Evolutionary conservation across 2,888 invertebrate genomes (phyloP).

Genomic region (Oscheius sp.): DNA sequence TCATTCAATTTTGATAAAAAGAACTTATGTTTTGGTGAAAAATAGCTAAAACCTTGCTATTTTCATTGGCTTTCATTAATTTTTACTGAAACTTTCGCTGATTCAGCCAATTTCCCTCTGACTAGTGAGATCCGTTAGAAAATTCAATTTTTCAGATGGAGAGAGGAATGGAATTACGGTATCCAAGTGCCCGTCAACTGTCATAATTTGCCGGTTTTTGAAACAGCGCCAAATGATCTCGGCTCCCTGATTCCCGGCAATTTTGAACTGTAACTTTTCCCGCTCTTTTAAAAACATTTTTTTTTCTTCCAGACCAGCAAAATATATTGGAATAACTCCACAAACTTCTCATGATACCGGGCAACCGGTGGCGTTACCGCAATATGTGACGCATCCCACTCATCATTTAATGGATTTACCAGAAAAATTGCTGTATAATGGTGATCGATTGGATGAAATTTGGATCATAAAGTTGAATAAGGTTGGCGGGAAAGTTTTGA

Average conservation of each 20-base stretch:
- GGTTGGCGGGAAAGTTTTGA: neutral
- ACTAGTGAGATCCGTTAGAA: neutral
- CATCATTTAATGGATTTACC: constrained; percentile 15
- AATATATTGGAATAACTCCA: constrained; percentile 31
- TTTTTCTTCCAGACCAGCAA: constrained; percentile 17
- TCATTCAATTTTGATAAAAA: no score
- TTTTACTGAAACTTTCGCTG: no score
- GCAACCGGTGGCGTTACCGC: neutral
- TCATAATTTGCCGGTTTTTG: constrained; percentile 39
- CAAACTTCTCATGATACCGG: constrained; percentile 9
- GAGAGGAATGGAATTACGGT: constrained; percentile 61
- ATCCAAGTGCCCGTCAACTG: constrained; percentile 56
- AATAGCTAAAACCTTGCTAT: no score
- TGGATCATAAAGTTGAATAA: constrained; percentile 44
- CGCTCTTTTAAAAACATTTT: no score
- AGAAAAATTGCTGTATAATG: constrained; percentile 39
- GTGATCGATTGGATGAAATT: constrained; percentile 42
- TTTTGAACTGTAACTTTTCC: neutral
- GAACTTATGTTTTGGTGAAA: no score
- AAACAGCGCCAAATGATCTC: constrained; percentile 34
- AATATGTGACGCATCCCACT: constrained; percentile 26
- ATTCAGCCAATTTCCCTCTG: no score
- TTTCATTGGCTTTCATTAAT: no score
- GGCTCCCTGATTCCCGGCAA: neutral
- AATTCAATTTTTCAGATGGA: constrained; percentile 48